Evolutionary conservation across 2,888 invertebrate species (phyloP), one percentile per base, ranked within the genome.

Genomic region (Leptogaster cylindrica): DNA sequence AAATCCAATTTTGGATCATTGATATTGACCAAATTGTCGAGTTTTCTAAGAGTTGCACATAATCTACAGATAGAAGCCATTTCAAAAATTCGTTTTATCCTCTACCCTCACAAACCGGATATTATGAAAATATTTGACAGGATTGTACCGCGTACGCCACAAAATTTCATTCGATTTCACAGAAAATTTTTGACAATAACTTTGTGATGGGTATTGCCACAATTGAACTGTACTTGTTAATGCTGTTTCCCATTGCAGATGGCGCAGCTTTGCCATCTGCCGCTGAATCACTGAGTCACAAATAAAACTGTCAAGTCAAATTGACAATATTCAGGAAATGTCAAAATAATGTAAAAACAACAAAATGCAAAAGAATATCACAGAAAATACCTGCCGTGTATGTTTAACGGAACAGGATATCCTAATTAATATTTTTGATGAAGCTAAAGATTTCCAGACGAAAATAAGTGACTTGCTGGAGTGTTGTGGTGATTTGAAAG

Each of bases 401-500:
- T 80, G 79, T 41, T 71, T 79, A 1, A 73, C 74, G 33, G 74
- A 78, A 33, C 75, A 77, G 8, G 75, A 78, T 33, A 66, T 77
- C 1, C 70, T 79, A 73, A 75, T 79, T 2, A 74, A 76, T 61
- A 73, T 79, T 1, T 78, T 76, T 67, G 79, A 79, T 28, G 74
- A 75, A 14, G 76, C 77, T 0, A 77, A 77, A 18, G 77, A 77
- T 3, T 74, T 76, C 2, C 73, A 78, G 50, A 72, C 74, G 12
- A 75, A 77, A 55, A 64, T 79, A 1, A 73, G 75, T 25, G 73
- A 75, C 1, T 66, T 78, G 8, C 71, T 80, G 2, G 74, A 77
- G 61, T 72, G 70, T 5, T 78, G 76, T 70, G 77, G 75, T 14
- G 75, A 73, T 25, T 70, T 80, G 0, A 75, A 72, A 27, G 77